phyloP scores from a whole-genome alignment of 2,888 invertebrate species.

The Erannis defoliaria region DNA sequence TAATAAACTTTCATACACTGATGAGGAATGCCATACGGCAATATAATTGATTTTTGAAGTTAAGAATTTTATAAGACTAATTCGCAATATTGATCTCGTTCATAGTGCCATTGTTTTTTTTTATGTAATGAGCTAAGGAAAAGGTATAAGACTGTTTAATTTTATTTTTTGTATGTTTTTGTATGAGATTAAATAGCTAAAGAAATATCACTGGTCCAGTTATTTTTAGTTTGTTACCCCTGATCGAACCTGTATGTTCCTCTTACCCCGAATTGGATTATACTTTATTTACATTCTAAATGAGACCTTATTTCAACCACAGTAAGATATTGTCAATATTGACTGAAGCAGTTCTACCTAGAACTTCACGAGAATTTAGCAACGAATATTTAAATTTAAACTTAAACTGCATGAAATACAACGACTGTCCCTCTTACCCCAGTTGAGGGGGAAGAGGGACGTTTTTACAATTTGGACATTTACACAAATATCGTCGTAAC shows the following conservation, averaged over 20 bases:
- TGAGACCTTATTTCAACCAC: not conserved
- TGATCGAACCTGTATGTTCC: conserved; percentile 11
- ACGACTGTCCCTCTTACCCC: conserved; percentile 12
- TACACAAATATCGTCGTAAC: not conserved
- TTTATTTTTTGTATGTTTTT: conserved; percentile 3
- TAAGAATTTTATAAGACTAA: conserved; percentile 9
- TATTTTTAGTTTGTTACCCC: conserved; percentile 8
- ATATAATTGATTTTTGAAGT: conserved; percentile 4
- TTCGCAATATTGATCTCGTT: conserved; percentile 12
- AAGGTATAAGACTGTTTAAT: conserved; percentile 1
- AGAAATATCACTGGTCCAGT: conserved; percentile 4
- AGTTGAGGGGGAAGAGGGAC: conserved; percentile 2
- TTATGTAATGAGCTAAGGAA: conserved; percentile 1
- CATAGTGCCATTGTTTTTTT: conserved; percentile 12
- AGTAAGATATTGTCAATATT: conserved; percentile 11
- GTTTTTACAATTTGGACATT: conserved; percentile 2
- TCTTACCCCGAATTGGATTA: conserved; percentile 10
- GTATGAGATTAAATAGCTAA: conserved; percentile 12
- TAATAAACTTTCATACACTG: too few species aligned
- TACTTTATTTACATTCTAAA: conserved; percentile 6
- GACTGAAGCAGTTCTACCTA: conserved; percentile 19
- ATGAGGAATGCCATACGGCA: not conserved
- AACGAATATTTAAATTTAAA: conserved; percentile 16
- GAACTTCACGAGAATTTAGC: not conserved
- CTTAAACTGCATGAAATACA: conserved; percentile 10